Conservation (phyloP, 2,113 vertebrate genomes). For the Phaetusa simplex region DNA sequence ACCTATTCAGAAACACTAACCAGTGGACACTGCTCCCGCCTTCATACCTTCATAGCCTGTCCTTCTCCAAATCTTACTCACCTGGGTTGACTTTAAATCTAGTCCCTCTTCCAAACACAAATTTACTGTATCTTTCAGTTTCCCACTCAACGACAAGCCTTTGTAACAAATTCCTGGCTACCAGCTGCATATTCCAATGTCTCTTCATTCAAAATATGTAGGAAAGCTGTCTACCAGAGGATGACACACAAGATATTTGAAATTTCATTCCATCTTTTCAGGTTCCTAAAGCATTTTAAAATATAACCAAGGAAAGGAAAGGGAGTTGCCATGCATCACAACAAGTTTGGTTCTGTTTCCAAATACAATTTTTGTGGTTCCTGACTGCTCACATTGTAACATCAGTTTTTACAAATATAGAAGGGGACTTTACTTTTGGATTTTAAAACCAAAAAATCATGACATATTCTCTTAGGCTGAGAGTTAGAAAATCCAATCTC, state of each 20-base stretch:
- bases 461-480: not conserved
- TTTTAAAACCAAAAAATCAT: not conserved
- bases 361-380: not conserved
- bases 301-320: not conserved
- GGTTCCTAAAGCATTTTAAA: not conserved
- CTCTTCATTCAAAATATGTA: not conserved
- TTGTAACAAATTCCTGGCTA: not conserved
- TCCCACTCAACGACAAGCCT: not conserved
- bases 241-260: not conserved
- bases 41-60: not conserved
- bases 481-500: not conserved
- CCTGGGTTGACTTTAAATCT: slow-evolving; percentile 2
- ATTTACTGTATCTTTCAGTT: not conserved
- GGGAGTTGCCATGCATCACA: not conserved
- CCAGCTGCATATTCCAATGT: not conserved
- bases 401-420: not conserved
- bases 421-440: not conserved
- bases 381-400: not conserved
- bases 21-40: not conserved
- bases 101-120: slow-evolving; percentile 27
- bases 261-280: not conserved
- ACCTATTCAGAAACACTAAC: not conserved
- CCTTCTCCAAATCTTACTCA: not conserved
- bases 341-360: not conserved
- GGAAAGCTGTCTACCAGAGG: not conserved